Base-by-base conservation (phyloP, 2,888 invertebrate genomes). In the Desoria tigrina region DNA sequence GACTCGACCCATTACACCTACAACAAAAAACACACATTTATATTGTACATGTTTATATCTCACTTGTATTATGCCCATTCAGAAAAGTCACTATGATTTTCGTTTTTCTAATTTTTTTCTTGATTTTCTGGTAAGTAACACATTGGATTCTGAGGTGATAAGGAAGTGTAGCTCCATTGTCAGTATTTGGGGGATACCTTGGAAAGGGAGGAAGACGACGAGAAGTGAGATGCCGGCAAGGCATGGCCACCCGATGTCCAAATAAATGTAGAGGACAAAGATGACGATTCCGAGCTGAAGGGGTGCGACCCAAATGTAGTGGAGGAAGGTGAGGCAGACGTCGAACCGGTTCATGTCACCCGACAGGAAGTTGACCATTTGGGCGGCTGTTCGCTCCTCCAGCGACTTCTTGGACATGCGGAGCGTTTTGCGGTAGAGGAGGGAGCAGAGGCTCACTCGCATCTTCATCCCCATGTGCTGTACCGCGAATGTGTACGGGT, bases 341-440 rank as follows among this genome's bases (percentile, higher is more conserved):
- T 97, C 97, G 80, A 97, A 94, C 61, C 90, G 86, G 77, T 90
- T 91, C 74, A 96, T 92, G 80, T 97, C 97, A 79, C 96, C 61
- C 1, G 96, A 94, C 65, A 98, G 83, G n/a, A 96, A 85, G 80
- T 96, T 96, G 37, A 96, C 93, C 63, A 96, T 87, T 80, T 95
- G 93, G 0, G 96, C 96, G 0, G 90, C 62, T 9, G 70, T 55
- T 3, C 62, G 65, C 61, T 70, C 59, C 28, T 63, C 62, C 55
- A 66, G 62, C 11, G 70, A 61, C 11, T 58, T 57, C 21, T 60
- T 64, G 18, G 65, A 65, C n/a, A 70, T 61, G 18, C 65, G 58
- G 2, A 70, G 65, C 80, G 92, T 92, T 86, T 94, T 94, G 82
- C 90, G 86, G 78, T 92, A 93, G 62, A 94, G 85, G 16, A 94